phyloP scores from a whole-genome alignment of 2,888 invertebrate species.

The Drosophila rubida region DNA sequence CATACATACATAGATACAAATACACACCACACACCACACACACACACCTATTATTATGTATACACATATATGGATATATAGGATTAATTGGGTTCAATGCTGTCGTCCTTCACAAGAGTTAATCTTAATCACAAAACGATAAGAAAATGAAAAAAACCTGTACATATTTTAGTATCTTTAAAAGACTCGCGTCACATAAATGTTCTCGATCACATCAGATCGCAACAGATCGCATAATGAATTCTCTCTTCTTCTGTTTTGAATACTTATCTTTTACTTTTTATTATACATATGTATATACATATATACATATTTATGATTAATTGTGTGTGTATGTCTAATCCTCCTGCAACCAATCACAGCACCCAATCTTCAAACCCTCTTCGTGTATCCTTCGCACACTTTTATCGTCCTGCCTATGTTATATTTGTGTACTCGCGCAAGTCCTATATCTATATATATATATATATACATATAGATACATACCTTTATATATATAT shows the following conservation, averaged over 20 bases:
- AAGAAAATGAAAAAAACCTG: slow-evolving; percentile 51
- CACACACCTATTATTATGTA: slow-evolving; percentile 54
- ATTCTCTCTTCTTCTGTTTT: slow-evolving; percentile 21
- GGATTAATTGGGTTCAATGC: slow-evolving; percentile 72
- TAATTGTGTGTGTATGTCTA: slow-evolving; percentile 55
- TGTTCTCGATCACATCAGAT: slow-evolving; percentile 37
- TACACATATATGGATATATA: slow-evolving; percentile 43
- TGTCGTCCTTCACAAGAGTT: slow-evolving; percentile 69
- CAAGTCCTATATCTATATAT: slow-evolving; percentile 42
- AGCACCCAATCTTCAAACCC: neutral
- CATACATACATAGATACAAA: slow-evolving; percentile 6
- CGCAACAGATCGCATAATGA: slow-evolving; percentile 11
- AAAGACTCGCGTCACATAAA: slow-evolving; percentile 54
- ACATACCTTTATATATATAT: slow-evolving; percentile 17
- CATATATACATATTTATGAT: slow-evolving; percentile 6
- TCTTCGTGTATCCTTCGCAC: slow-evolving; percentile 11
- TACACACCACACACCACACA: slow-evolving; percentile 36
- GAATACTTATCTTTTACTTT: slow-evolving; percentile 2
- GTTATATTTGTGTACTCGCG: slow-evolving; percentile 56
- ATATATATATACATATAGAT: slow-evolving; percentile 28
- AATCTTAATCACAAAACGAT: slow-evolving; percentile 44
- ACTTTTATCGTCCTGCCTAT: slow-evolving; percentile 48
- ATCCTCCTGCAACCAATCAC: slow-evolving; percentile 7
- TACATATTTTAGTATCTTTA: slow-evolving; percentile 70
- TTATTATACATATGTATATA: slow-evolving; percentile 3